Percentiles rank a stretch among this genome's conserved stretches.
Evolutionary conservation across 1,140 invertebrate genomes (phyloP).

Genomic region (Zaprionus capensis): DNA sequence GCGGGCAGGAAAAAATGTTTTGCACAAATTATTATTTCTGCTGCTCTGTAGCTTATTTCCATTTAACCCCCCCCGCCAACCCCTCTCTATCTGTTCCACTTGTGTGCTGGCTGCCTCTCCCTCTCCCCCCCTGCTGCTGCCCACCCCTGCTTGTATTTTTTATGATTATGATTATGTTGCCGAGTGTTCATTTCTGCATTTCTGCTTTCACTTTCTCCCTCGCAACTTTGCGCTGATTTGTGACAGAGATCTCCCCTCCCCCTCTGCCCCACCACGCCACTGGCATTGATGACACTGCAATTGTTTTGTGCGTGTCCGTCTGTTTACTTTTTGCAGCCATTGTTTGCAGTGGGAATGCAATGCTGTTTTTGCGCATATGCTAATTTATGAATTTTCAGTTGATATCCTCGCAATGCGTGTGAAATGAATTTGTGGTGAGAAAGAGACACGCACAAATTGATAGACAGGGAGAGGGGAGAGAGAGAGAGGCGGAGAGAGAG

Average conservation of each 20-base stretch:
- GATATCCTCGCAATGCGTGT: constrained; percentile 7
- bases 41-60: constrained; percentile 25
- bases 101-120: not conserved
- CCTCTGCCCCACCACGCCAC: not conserved
- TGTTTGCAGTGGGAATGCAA: constrained; percentile 1
- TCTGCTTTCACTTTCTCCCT: constrained; percentile 43
- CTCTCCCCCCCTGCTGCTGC: not conserved
- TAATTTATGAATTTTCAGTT: constrained; percentile 1
- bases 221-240: constrained; percentile 39
- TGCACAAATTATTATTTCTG: constrained; percentile 46
- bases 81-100: constrained; percentile 20
- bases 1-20: constrained; percentile 25
- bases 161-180: constrained; percentile 73
- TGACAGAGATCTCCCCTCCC: not conserved
- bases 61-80: not conserved
- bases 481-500: too few species aligned
- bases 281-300: constrained; percentile 5
- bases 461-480: too few species aligned
- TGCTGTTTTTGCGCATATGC: constrained; percentile 4
- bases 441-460: not conserved
- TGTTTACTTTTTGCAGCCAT: constrained; percentile 7
- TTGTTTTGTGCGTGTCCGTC: constrained; percentile 6
- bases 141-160: constrained; percentile 44
- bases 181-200: constrained; percentile 59
- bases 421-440: not conserved